Percentiles rank a stretch among this genome's conserved stretches.
Conservation (phyloP, 2,113 vertebrate genomes). For the Onychostoma macrolepis region DNA sequence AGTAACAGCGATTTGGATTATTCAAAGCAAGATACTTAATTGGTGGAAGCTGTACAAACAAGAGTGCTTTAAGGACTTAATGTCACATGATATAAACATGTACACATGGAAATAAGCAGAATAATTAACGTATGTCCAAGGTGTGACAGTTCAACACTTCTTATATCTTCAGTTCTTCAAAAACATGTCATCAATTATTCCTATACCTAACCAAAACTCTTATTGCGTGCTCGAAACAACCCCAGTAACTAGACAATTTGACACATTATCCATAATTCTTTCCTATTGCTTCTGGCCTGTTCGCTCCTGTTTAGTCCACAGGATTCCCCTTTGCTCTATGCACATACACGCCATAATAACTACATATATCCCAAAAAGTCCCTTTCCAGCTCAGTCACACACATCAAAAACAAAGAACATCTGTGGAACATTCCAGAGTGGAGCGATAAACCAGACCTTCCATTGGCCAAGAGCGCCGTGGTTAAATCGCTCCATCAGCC, state of each 20-base stretch:
- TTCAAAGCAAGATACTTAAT: not conserved
- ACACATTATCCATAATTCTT: constrained; percentile 24
- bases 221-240: not conserved
- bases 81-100: not conserved
- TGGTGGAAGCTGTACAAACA: not conserved
- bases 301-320: constrained; percentile 2
- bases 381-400: constrained; percentile 3
- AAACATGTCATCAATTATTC: not conserved
- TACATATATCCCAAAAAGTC: constrained; percentile 28
- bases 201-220: not conserved
- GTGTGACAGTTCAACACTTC: not conserved
- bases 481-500: not conserved
- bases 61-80: not conserved
- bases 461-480: constrained; percentile 1
- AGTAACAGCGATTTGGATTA: not conserved
- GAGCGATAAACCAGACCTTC: not conserved
- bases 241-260: not conserved
- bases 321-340: not conserved
- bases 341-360: constrained; percentile 3
- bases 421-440: constrained; percentile 19
- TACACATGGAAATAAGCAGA: not conserved
- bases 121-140: not conserved
- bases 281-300: constrained; percentile 17
- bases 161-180: not conserved
- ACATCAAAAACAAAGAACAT: constrained; percentile 25